Base-by-base conservation (phyloP, 2,113 vertebrate species). In the Cygnus buccinator region DNA sequence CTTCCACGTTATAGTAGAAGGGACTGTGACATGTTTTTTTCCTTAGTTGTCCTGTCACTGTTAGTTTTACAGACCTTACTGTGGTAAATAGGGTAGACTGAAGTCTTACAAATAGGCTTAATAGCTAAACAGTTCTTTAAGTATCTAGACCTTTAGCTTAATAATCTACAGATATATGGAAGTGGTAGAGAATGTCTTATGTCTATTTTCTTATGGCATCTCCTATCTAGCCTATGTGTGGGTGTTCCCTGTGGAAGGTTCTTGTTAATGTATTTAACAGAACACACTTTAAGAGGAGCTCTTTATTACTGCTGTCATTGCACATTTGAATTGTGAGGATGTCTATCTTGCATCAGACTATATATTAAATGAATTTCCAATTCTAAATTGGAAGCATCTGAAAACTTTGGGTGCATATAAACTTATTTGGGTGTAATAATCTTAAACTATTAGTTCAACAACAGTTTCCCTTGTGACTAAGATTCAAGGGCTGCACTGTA, bases 151-250 rank as follows among this genome's bases (percentile, higher is more conserved):
- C 3, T 84, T 73, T 73, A 65, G 4, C 18, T 26, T 65, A 20
- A 52, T 4, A 76, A 8, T 29, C 20, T 68, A 20, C 9, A 86
- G 13, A 21, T 86, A 2, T n/a, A 28, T 66, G 23, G 10, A 77
- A 74, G 6, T 26, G n/a, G 10, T 37, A 23, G 52, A 71, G 12
- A 43, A 33, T 15, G 39, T 39, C 5, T 5, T 62, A 62, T 48
- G 73, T 84, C 21, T 54, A 7, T 71, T 81, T 77, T 77, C 20
- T 76, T 61, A 20, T 46, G 11, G 48, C 20, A 48, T 41, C 21
- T 12, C 10, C 65, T 77, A 89, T 14, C 9, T 20, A 86, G 2
- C 2, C 1, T n/a, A 1, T 25, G 0, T 12, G 9, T 23, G 13
- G 11, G 83, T 48, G 10, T 25, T 73, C 29, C 13, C 4, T 48